These are phyloP conservation scores for Rapana venosa DNA, from an alignment of 2,888 invertebrate species.

Conservation along the genomic window DNA sequence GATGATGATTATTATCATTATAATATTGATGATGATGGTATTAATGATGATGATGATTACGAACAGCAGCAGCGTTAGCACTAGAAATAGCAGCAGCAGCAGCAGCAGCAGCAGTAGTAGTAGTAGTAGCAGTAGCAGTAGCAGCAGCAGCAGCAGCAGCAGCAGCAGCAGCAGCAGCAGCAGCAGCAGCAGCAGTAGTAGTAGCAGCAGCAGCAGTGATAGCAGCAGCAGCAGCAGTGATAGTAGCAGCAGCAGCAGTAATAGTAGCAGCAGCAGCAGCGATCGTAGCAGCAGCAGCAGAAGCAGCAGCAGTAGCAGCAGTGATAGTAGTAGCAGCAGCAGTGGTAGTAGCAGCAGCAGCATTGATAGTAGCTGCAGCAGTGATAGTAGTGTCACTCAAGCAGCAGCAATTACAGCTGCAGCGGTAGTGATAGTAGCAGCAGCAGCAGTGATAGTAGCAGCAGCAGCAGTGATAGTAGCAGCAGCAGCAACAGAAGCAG, in stretches of 20 bases:
- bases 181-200: too few relatives aligned
- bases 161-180: too few relatives aligned
- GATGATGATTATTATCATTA: not conserved
- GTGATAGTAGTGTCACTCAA: too few relatives aligned
- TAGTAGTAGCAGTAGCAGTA: not conserved
- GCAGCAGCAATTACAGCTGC: too few relatives aligned
- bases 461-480: not conserved
- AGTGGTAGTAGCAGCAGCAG: not conserved
- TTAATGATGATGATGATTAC: not conserved
- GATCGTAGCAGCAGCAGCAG: constrained; percentile 14
- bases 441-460: too few relatives aligned
- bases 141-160: too few relatives aligned
- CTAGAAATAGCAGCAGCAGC: not conserved
- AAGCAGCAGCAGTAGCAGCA: constrained; percentile 7
- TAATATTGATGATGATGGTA: not conserved
- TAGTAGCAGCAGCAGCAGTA: constrained; percentile 35
- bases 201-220: too few relatives aligned
- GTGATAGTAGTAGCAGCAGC: not conserved
- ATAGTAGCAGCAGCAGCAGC: constrained; percentile 38
- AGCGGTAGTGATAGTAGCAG: too few relatives aligned
- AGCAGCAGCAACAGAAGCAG: not conserved
- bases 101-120: not conserved
- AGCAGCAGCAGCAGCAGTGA: not conserved
- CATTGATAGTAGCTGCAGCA: not conserved
- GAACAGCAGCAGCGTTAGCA: not conserved